Percentiles rank a stretch among this genome's conserved stretches.
Evolutionary conservation across 2,797 vertebrate species (phyloP).

Genomic region (Sebastes diploproa): DNA sequence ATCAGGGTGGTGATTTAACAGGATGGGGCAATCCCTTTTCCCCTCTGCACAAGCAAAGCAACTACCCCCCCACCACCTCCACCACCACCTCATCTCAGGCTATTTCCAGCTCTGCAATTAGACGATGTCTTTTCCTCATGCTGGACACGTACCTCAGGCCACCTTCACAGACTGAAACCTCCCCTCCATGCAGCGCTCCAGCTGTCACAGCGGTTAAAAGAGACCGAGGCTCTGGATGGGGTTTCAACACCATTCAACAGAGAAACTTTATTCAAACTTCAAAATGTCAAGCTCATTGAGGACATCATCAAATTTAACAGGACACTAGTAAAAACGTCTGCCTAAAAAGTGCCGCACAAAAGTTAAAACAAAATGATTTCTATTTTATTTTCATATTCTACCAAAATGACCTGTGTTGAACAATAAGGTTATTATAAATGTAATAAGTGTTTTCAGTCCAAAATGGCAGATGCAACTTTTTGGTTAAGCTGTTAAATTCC

Average conservation of each 20-base stretch:
- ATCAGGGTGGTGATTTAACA: constrained; percentile 75
- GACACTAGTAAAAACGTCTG: too few species aligned
- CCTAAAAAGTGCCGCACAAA: too few species aligned
- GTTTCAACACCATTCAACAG: neutral
- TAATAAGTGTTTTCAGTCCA: too few species aligned
- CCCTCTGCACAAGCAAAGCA: constrained; percentile 1
- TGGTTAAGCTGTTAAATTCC: neutral
- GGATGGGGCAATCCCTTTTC: constrained; percentile 52
- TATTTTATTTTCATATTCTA: too few species aligned
- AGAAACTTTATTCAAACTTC: neutral
- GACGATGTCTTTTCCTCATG: constrained; percentile 57
- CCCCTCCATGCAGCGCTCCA: constrained; percentile 19
- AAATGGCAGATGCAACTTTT: too few species aligned
- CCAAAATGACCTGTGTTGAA: too few species aligned
- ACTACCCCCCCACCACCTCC: neutral
- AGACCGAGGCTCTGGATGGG: constrained; percentile 3
- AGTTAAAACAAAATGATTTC: too few species aligned
- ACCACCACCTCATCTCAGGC: constrained; percentile 33
- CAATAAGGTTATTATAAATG: too few species aligned
- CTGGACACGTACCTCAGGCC: constrained; percentile 64
- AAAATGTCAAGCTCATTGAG: neutral
- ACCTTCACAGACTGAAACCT: constrained; percentile 51
- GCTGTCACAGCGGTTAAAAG: constrained; percentile 37
- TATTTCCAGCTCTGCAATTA: constrained; percentile 73
- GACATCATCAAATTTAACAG: neutral